Conservation (phyloP, 1,140 invertebrate genomes). For the Eriocheir sinensis region DNA sequence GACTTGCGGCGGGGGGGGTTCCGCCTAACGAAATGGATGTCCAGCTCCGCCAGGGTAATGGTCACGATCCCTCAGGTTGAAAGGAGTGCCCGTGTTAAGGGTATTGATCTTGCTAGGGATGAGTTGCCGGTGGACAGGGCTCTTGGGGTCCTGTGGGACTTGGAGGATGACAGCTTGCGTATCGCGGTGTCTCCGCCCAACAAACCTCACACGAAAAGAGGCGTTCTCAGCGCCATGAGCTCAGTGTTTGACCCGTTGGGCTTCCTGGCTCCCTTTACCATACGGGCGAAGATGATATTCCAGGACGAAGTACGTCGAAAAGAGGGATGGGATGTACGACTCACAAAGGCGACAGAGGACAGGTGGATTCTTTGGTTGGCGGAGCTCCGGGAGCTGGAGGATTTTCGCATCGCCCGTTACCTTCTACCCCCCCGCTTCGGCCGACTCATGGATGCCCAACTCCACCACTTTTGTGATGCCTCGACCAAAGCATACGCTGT, state of each 20-base stretch:
- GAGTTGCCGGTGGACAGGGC: constrained; percentile 19
- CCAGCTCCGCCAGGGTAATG: neutral
- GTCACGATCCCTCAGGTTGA: neutral
- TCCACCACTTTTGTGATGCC: constrained; percentile 38
- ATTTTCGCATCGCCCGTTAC: neutral
- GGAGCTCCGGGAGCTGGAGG: neutral
- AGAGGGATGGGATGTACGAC: neutral
- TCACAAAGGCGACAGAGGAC: too few species aligned
- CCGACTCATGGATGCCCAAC: neutral
- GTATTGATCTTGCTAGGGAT: neutral
- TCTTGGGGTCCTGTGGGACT: neutral
- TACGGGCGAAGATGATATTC: constrained; percentile 33
- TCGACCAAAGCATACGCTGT: neutral
- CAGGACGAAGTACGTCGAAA: constrained; percentile 16
- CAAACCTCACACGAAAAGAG: constrained; percentile 15
- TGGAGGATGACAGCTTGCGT: neutral
- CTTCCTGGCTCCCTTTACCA: neutral
- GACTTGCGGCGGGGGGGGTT: neutral
- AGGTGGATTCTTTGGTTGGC: neutral
- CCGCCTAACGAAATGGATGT: constrained; percentile 38
- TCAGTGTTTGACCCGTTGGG: neutral
- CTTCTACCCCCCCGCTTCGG: neutral
- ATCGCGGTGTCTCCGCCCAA: neutral
- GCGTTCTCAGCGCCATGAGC: constrained; percentile 29
- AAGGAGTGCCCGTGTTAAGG: neutral